phyloP scores from a whole-genome alignment of 1,140 invertebrate genomes.

The Bathynomus jamesi region DNA sequence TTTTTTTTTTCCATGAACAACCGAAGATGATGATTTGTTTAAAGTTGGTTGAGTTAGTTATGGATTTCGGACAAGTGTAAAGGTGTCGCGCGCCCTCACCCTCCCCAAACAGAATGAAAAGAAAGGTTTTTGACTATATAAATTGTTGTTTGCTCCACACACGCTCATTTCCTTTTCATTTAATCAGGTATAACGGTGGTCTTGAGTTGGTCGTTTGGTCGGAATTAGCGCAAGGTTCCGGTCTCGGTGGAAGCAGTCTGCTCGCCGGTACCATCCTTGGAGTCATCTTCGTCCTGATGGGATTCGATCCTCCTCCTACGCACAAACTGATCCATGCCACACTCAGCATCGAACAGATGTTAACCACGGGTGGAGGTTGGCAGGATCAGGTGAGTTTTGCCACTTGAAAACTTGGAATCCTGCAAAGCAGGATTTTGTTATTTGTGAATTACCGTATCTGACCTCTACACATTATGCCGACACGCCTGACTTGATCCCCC shows the following conservation, averaged over 20 bases:
- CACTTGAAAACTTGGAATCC: not conserved
- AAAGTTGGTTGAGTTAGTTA: too few species aligned
- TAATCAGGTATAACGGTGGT: constrained; percentile 41
- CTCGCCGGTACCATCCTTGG: constrained; percentile 46
- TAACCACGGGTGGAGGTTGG: constrained; percentile 53
- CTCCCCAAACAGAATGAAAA: too few species aligned
- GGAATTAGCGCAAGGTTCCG: constrained; percentile 49
- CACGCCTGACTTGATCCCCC: too few species aligned
- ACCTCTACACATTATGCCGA: too few species aligned
- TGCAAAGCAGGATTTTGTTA: not conserved
- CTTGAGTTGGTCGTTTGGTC: constrained; percentile 50
- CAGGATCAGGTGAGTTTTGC: constrained; percentile 51
- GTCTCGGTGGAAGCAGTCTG: constrained; percentile 51
- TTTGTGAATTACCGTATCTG: not conserved
- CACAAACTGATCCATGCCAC: constrained; percentile 37
- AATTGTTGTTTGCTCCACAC: too few species aligned
- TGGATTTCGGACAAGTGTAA: too few species aligned
- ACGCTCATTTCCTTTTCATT: too few species aligned
- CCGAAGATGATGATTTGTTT: too few species aligned
- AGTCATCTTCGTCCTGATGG: constrained; percentile 45
- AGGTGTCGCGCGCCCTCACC: too few species aligned
- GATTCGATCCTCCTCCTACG: constrained; percentile 39
- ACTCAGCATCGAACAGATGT: constrained; percentile 49
- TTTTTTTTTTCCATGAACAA: too few species aligned
- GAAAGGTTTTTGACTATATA: too few species aligned